Conservation (phyloP, 2,113 vertebrate genomes). For the Tragelaphus strepsiceros region DNA sequence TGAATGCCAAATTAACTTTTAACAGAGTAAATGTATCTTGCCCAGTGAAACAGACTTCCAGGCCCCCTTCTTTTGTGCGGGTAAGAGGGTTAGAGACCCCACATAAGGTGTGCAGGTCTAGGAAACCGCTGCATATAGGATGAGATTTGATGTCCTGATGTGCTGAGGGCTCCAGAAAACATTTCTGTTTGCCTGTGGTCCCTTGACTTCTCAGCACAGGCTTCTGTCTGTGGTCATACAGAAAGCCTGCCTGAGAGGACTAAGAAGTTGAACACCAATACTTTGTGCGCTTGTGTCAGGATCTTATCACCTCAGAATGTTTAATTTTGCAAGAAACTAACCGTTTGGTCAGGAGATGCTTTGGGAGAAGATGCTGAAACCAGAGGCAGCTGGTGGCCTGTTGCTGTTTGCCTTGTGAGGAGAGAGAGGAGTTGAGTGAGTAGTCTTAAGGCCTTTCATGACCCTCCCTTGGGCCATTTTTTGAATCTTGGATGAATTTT, state of each 20-base stretch:
- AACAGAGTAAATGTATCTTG: background rate
- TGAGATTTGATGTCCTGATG: background rate
- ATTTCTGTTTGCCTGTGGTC: background rate
- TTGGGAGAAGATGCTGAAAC: slow-evolving; percentile 20
- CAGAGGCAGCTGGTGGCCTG: background rate
- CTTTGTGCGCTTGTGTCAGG: background rate
- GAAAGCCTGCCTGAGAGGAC: background rate
- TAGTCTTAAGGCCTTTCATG: background rate
- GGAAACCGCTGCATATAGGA: background rate
- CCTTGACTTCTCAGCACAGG: background rate
- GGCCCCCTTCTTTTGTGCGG: background rate
- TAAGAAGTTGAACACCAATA: background rate
- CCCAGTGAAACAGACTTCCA: background rate
- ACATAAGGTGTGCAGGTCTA: background rate
- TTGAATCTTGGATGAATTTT: background rate
- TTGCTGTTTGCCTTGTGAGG: background rate
- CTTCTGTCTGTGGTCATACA: background rate
- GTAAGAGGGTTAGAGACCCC: background rate
- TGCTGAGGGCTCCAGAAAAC: background rate
- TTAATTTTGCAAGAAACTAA: slow-evolving; percentile 36
- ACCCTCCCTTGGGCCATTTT: background rate
- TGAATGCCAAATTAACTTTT: background rate
- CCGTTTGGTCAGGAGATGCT: slow-evolving; percentile 1
- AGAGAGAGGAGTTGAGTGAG: background rate
- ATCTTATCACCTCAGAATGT: background rate